Evolutionary conservation across 2,888 invertebrate genomes (phyloP), one percentile per base, ranked within the genome.

Genomic region (Poecilobothrus nobilitatus): DNA sequence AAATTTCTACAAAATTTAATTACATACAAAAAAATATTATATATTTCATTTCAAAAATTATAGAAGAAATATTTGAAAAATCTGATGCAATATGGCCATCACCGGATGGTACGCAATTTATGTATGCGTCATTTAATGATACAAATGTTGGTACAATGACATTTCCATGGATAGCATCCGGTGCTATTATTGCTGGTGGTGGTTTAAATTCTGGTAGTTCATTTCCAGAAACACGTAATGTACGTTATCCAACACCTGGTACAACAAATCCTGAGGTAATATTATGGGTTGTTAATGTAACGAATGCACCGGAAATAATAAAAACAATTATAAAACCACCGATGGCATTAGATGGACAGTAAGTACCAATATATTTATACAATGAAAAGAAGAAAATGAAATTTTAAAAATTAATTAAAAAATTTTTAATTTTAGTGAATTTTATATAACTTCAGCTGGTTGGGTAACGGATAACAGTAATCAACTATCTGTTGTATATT

Each of bases 61-160:
- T 86, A 94, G 95, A 96, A 86, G 95, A 96, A 84, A 90, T 96
- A 77, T 85, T 95, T 77, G 88, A 89, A 73, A 85, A 86, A 73
- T 89, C 88, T 69, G 88, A 92, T 77, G 95, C 95, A 66, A 84
- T 92, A 74, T 97, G 97, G 97, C 89, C 91, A 79, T 92, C 89
- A 69, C 84, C 86, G 21, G 91, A 92, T 79, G 95, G 95, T 67
- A 86, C 88, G 62, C 88, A 90, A 76, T 87, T 97, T 71, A 86
- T 95, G 79, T 97, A 88, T 83, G 92, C 91, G 68, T 88, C 89
- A 74, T 94, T 94, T 83, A 92, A 94, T 84, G 94, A 94, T 83
- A 87, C 88, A 69, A 85, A 86, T 72, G 92, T 92, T 68, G 88
- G 90, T 64, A 86, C 88, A 78, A 85, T 92, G 81, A 87, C 87